Percentiles rank a stretch among this genome's conserved stretches.
Evolutionary conservation across 2,888 invertebrate species (phyloP).

Genomic region (Drosophila birchii): DNA sequence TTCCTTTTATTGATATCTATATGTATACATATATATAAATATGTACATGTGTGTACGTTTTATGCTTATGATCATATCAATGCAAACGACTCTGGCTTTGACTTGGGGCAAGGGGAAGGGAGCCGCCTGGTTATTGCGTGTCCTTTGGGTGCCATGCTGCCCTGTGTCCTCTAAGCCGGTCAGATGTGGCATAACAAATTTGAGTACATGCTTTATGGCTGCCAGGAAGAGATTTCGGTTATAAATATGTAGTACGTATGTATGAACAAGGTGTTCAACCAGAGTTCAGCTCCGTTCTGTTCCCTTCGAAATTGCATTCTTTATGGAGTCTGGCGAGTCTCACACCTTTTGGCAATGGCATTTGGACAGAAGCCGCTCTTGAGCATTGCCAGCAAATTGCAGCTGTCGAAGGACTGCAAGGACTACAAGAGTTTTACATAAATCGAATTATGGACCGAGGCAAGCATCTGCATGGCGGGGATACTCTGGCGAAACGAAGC

Average conservation of each 20-base stretch:
- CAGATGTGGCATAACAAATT: slow-evolving; percentile 47
- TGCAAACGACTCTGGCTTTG: slow-evolving; percentile 43
- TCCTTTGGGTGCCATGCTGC: slow-evolving; percentile 30
- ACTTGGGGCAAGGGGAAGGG: slow-evolving; percentile 9
- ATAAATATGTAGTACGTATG: slow-evolving; percentile 6
- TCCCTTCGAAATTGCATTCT: slow-evolving; percentile 38
- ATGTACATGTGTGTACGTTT: slow-evolving; percentile 48
- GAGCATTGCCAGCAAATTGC: slow-evolving; percentile 46
- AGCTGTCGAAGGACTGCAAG: slow-evolving; percentile 42
- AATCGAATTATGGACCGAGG: slow-evolving; percentile 61
- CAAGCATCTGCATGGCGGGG: slow-evolving; percentile 23
- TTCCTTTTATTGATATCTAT: slow-evolving; percentile 49
- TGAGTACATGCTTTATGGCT: slow-evolving; percentile 41
- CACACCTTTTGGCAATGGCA: slow-evolving; percentile 52
- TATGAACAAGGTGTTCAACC: slow-evolving; percentile 28
- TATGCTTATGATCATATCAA: slow-evolving; percentile 70
- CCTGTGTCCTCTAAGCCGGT: slow-evolving; percentile 31
- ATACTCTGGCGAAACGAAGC: slow-evolving; percentile 49
- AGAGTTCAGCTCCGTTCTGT: slow-evolving; percentile 15
- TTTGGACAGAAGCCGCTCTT: slow-evolving; percentile 27
- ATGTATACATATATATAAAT: slow-evolving; percentile 12
- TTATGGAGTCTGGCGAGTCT: slow-evolving; percentile 27
- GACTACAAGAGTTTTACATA: slow-evolving; percentile 58
- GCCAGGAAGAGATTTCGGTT: slow-evolving; percentile 34
- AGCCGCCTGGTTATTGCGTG: slow-evolving; percentile 44